Evolutionary conservation across 2,888 invertebrate species (phyloP), one percentile per base, ranked within the genome.

Genomic region (Macrosiphum euphorbiae): DNA sequence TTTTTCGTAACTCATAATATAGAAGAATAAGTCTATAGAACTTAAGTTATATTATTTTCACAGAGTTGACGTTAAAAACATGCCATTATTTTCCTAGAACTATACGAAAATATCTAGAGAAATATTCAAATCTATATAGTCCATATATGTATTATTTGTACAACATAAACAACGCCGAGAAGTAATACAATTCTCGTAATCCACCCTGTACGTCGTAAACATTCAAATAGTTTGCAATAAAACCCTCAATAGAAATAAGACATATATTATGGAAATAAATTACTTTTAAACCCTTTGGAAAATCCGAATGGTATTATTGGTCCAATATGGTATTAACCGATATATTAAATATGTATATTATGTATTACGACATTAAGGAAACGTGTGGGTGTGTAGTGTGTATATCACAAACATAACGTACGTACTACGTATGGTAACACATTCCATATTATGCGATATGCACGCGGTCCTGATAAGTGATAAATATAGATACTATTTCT

Each of bases 141-240:
- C 35, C 8, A 78, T 78, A 41, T 35, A 78, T 78, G 20, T 20
- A 35, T 24, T 78, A 41, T 41, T 78, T 35, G 78, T 20, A 78
- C 78, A 35, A 20, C 20, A 78, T 78, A n/a, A 90, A 67, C 61
- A n/a, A n/a, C 20, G 16, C 16, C 47, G 47, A 47, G 47, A 67
- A 89, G 67, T 47, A 50, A 35, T 50, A 24, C 47, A 24, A 35
- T 90, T 90, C n/a, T 84, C 50, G 50, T 52, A 50, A 78, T 78
- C 67, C 78, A 35, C 78, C 50, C 24, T 47, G 35, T 50, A 52
- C 11, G 41, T 90, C 35, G 78, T 78, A 78, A 90, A 90, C 50
- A 90, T 90, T 78, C 78, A 90, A 90, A 90, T 90, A 90, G 78
- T 84, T 84, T 52, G 26, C 78, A 52, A 90, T 84, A 84, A 52